phyloP scores from a whole-genome alignment of 2,888 invertebrate species.

The Hirtodrosophila duncani region DNA sequence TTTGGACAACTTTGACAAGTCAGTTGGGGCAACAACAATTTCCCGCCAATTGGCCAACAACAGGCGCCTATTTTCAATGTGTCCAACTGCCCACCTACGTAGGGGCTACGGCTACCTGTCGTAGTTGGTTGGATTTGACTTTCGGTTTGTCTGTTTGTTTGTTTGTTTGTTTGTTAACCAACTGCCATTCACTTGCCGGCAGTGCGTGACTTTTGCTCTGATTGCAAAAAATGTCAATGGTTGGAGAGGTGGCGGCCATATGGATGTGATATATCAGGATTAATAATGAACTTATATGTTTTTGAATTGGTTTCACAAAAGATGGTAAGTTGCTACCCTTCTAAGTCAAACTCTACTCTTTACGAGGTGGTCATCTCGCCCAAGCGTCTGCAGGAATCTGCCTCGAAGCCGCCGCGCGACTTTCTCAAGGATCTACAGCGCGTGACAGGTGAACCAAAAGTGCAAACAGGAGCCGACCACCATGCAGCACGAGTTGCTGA shows the following conservation, averaged over 20 bases:
- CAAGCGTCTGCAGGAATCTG: slow-evolving; percentile 85
- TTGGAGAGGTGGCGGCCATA: no score
- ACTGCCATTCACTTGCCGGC: slow-evolving; percentile 57
- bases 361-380: slow-evolving; percentile 83
- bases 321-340: no score
- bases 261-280: no score
- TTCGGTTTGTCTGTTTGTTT: slow-evolving; percentile 37
- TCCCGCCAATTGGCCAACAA: background rate
- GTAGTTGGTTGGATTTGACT: slow-evolving; percentile 36
- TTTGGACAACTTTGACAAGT: slow-evolving; percentile 68
- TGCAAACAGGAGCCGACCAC: background rate
- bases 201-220: slow-evolving; percentile 39
- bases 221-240: slow-evolving; percentile 31
- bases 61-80: slow-evolving; percentile 37
- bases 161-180: no score
- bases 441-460: slow-evolving; percentile 80
- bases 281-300: no score
- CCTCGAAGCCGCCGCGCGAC: slow-evolving; percentile 87
- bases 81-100: slow-evolving; percentile 67
- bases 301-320: no score
- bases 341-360: no score
- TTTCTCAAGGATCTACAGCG: slow-evolving; percentile 93
- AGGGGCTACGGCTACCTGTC: slow-evolving; percentile 33
- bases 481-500: no score
- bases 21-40: slow-evolving; percentile 48